These are phyloP conservation scores for Phataginus tetradactyla DNA, from an alignment of 2,797 vertebrate species.

Conservation along the genomic window DNA sequence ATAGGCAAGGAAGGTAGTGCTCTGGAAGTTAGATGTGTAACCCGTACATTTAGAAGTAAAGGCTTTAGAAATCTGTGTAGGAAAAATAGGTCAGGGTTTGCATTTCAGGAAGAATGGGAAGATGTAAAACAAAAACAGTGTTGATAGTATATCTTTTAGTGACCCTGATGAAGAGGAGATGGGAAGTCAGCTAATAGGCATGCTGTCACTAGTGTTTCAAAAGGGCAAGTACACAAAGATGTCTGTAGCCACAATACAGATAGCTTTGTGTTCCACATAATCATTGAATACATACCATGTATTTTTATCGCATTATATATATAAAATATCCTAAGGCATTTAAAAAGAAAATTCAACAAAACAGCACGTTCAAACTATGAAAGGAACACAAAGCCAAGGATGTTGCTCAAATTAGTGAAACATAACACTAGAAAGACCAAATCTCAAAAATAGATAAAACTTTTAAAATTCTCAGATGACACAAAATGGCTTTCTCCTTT, in stretches of 20 bases:
- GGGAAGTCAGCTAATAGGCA: neutral
- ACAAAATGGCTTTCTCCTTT: neutral
- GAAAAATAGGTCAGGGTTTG: slow-evolving; percentile 5
- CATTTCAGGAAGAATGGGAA: slow-evolving; percentile 6
- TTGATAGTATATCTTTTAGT: neutral
- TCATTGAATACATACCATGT: neutral
- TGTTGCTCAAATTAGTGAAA: neutral
- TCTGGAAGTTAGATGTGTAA: neutral
- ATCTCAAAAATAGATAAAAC: neutral
- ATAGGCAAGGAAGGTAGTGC: neutral
- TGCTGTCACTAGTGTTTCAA: slow-evolving; percentile 23
- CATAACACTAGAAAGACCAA: neutral
- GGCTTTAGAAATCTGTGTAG: neutral
- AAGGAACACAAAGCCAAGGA: slow-evolving; percentile 1
- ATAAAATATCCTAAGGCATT: neutral
- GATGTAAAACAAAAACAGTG: neutral
- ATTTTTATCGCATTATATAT: slow-evolving; percentile 10
- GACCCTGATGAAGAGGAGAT: neutral
- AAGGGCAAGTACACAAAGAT: neutral
- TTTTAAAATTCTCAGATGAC: neutral
- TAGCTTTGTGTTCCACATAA: neutral
- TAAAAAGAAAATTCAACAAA: slow-evolving; percentile 10
- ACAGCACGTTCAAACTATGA: neutral
- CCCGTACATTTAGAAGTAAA: neutral
- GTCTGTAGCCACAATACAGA: neutral